Evolutionary conservation across 2,797 vertebrate species (phyloP).

Genomic region (Aldrovandia affinis): DNA sequence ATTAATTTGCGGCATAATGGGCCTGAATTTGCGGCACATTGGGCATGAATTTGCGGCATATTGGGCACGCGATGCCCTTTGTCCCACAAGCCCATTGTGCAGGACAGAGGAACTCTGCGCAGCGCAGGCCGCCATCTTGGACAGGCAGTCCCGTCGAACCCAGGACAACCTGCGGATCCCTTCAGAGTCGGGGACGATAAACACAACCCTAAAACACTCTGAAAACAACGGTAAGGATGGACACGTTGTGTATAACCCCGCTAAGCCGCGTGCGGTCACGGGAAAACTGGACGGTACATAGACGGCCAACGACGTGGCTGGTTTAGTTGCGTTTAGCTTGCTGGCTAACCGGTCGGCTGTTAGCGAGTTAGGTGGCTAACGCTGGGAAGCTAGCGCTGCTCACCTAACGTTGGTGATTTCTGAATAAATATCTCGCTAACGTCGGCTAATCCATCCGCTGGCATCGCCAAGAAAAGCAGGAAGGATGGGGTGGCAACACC

Average conservation of each 20-base stretch:
- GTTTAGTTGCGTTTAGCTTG: conserved; percentile 9
- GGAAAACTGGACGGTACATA: not conserved
- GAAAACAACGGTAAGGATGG: conserved; percentile 39
- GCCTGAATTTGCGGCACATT: conserved; percentile 22
- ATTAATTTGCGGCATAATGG: conserved; percentile 13
- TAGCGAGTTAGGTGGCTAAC: not conserved
- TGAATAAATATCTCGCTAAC: not conserved
- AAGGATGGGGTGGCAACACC: conserved; percentile 27
- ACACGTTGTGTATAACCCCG: not conserved
- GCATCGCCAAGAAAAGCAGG: conserved; percentile 26
- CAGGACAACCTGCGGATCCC: conserved; percentile 73
- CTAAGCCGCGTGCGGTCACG: not conserved
- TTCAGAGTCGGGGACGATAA: conserved; percentile 56
- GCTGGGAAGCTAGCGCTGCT: conserved; percentile 27
- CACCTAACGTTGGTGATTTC: not conserved
- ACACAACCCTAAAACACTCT: conserved; percentile 51
- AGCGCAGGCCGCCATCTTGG: conserved; percentile 86
- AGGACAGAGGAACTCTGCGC: conserved; percentile 90
- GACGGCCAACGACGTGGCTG: not conserved
- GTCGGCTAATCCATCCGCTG: conserved; percentile 9
- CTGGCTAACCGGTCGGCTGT: conserved; percentile 23
- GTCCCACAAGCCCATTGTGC: conserved; percentile 77
- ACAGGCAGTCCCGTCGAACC: conserved; percentile 66
- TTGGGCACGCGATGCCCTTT: conserved; percentile 67
- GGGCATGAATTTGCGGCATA: conserved; percentile 24